phyloP scores from a whole-genome alignment of 2,113 vertebrate species.

The Nyctibius bracteatus region DNA sequence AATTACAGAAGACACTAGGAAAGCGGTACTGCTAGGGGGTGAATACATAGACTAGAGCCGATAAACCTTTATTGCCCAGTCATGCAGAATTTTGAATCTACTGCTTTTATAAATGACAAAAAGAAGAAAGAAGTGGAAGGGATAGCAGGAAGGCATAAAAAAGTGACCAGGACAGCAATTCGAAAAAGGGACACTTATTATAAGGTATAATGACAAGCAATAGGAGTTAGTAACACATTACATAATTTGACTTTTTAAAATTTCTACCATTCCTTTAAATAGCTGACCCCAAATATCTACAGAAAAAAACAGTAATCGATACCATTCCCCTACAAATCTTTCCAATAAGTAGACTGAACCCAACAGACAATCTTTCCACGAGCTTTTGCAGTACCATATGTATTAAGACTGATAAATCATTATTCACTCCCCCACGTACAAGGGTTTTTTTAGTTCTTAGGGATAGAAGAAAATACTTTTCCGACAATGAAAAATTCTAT shows the following conservation, averaged over 20 bases:
- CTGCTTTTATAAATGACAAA: not conserved
- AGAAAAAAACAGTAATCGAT: not conserved
- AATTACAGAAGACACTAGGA: not conserved
- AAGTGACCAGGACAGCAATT: not conserved
- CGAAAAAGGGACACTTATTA: not conserved
- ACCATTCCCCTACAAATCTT: not conserved
- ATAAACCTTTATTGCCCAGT: not conserved
- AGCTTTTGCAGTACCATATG: not conserved
- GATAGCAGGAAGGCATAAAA: not conserved
- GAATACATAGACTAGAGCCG: rapidly evolving
- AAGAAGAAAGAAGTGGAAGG: not conserved
- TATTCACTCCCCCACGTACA: not conserved
- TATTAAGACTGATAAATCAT: not conserved
- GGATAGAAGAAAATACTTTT: not conserved
- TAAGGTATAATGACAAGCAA: not conserved
- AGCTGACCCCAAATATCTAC: not conserved
- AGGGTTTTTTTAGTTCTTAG: not conserved
- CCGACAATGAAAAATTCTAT: not conserved
- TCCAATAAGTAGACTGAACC: not conserved
- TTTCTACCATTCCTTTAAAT: not conserved
- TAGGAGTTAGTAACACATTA: not conserved
- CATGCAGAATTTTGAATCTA: not conserved
- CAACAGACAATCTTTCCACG: not conserved
- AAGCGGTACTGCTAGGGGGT: not conserved
- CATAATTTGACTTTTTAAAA: not conserved